Evolutionary conservation across 2,797 vertebrate genomes (phyloP).

Genomic region (Siniperca scherzeri): DNA sequence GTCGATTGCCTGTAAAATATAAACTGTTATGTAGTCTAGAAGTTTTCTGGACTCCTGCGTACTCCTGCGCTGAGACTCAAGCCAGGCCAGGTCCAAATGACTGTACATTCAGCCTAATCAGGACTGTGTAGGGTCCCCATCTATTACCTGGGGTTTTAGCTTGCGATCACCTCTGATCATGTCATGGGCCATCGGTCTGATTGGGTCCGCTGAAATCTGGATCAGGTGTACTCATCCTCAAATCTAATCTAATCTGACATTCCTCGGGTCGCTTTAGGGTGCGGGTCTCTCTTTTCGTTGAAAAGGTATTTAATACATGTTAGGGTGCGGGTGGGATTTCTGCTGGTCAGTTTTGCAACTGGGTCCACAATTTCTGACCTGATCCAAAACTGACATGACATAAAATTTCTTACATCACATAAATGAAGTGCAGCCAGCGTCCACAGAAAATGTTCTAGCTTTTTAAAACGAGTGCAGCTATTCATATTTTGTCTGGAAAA

Average conservation of each 20-base stretch:
- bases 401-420: neutral
- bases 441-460: neutral
- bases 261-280: too few species aligned
- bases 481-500: neutral
- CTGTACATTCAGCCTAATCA: neutral
- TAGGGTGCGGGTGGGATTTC: neutral
- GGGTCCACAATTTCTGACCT: neutral
- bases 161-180: too few species aligned
- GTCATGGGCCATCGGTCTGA: too few species aligned
- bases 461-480: neutral
- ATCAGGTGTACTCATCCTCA: neutral
- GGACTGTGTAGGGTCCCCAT: neutral
- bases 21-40: neutral
- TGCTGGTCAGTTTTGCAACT: neutral
- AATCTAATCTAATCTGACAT: neutral
- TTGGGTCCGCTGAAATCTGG: neutral
- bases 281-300: neutral
- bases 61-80: neutral
- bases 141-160: neutral
- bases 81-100: neutral
- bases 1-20: neutral
- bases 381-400: too few species aligned
- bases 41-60: neutral
- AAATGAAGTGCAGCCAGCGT: neutral
- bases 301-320: neutral